Evolutionary conservation across 2,113 vertebrate species (phyloP).

Genomic region (Glaucidium brasilianum): DNA sequence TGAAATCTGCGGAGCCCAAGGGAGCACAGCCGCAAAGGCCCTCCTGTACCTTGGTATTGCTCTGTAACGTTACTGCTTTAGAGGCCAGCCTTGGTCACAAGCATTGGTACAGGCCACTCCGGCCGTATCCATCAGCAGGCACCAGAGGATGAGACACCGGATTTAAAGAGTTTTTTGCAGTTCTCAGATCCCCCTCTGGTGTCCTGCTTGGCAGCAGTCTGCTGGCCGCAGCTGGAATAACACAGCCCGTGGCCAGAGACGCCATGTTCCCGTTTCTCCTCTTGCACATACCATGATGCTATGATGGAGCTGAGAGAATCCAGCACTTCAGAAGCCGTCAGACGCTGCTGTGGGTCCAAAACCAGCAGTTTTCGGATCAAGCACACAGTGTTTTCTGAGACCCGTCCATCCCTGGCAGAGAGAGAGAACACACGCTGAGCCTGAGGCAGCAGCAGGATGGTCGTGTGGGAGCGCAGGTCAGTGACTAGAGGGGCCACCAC

Average conservation of each 20-base stretch:
- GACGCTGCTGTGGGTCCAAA: slow-evolving; percentile 94
- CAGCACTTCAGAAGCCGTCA: slow-evolving; percentile 91
- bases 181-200: neutral
- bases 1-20: neutral
- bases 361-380: slow-evolving; percentile 97
- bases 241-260: neutral
- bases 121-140: neutral
- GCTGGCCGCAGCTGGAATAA: neutral
- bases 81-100: neutral
- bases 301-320: slow-evolving; percentile 95
- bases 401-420: slow-evolving; percentile 86
- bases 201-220: neutral
- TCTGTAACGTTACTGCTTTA: accelerated
- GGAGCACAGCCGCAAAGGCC: neutral
- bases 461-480: neutral
- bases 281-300: slow-evolving; percentile 83
- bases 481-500: neutral
- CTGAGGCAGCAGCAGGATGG: accelerated
- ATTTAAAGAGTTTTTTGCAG: neutral
- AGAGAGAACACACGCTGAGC: accelerated
- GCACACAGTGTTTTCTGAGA: slow-evolving; percentile 96
- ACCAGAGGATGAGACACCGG: accelerated
- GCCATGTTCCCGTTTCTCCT: neutral
- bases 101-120: neutral
- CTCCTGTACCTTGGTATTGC: neutral